Evolutionary conservation across 2,888 invertebrate species (phyloP).

Genomic region (Folsomia candida): DNA sequence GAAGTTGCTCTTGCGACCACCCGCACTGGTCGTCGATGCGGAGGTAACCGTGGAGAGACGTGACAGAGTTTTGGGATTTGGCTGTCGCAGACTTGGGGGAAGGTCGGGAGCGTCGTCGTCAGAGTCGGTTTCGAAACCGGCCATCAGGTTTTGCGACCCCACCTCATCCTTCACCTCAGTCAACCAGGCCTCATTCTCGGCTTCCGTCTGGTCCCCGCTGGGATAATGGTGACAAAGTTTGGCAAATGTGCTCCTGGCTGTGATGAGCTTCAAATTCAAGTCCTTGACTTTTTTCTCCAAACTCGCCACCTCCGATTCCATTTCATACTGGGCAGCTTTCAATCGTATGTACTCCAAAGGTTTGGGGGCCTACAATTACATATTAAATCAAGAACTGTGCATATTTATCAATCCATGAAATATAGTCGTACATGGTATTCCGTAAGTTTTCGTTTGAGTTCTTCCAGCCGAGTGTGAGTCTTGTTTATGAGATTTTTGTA

Average conservation of each 20-base stretch:
- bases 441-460: conserved; percentile 26
- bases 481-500: conserved; percentile 25
- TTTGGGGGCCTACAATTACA: conserved; percentile 21
- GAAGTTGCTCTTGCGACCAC: not conserved
- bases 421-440: conserved; percentile 22
- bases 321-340: conserved; percentile 25
- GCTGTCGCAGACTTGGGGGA: not conserved
- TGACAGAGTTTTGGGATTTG: not conserved
- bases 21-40: not conserved
- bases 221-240: conserved; percentile 21
- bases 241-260: conserved; percentile 14
- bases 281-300: conserved; percentile 24
- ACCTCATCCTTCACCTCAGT: conserved; percentile 27
- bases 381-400: not conserved
- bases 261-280: conserved; percentile 12
- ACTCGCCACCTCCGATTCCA: conserved; percentile 23
- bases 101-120: not conserved
- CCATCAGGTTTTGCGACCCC: conserved; percentile 10
- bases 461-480: conserved; percentile 23
- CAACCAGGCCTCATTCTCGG: conserved; percentile 29
- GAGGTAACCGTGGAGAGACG: not conserved
- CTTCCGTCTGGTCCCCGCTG: conserved; percentile 25
- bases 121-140: not conserved
- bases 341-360: conserved; percentile 32
- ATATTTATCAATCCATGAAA: not conserved